A percentile compares a stretch with the other conserved stretches of the same genome.
Conservation (phyloP, 2,797 vertebrate genomes). For the Gallinago nigripennis region DNA sequence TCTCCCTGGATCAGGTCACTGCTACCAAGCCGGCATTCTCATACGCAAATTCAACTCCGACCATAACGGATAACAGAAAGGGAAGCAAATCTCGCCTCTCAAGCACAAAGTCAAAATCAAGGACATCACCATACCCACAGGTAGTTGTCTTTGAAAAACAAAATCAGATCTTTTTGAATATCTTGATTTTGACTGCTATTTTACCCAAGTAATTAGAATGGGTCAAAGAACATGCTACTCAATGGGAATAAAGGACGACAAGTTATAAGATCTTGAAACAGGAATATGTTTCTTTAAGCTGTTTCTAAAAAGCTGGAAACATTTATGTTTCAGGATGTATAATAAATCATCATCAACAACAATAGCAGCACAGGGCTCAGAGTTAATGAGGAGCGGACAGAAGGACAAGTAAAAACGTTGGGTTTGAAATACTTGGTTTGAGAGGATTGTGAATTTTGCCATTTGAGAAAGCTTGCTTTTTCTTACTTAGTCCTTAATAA, state of each 20-base stretch:
- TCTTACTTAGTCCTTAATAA: background rate
- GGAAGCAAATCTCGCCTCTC: conserved; percentile 84
- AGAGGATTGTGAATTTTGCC: background rate
- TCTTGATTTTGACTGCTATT: conserved; percentile 27
- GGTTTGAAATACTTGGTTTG: conserved; percentile 2
- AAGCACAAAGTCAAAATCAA: conserved; percentile 88
- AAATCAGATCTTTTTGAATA: background rate
- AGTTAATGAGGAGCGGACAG: background rate
- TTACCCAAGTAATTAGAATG: background rate
- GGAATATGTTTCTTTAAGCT: conserved; percentile 4
- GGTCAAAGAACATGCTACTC: background rate
- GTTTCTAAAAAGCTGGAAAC: conserved; percentile 4
- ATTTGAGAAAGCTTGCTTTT: conserved; percentile 3
- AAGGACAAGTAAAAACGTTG: background rate
- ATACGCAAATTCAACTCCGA: conserved; percentile 81
- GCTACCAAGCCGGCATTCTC: conserved; percentile 87
- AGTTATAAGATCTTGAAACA: background rate
- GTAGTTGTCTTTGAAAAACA: conserved; percentile 72
- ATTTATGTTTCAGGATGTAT: background rate
- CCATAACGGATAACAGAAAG: conserved; percentile 84
- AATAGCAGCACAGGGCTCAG: background rate
- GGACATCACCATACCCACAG: conserved; percentile 94
- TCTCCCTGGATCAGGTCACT: conserved; percentile 93
- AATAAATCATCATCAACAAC: conserved; percentile 3
- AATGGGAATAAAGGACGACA: background rate